These are phyloP conservation scores for Ptychochromis oligacanthus DNA, from an alignment of 2,113 vertebrate species.

Conservation along the genomic window DNA sequence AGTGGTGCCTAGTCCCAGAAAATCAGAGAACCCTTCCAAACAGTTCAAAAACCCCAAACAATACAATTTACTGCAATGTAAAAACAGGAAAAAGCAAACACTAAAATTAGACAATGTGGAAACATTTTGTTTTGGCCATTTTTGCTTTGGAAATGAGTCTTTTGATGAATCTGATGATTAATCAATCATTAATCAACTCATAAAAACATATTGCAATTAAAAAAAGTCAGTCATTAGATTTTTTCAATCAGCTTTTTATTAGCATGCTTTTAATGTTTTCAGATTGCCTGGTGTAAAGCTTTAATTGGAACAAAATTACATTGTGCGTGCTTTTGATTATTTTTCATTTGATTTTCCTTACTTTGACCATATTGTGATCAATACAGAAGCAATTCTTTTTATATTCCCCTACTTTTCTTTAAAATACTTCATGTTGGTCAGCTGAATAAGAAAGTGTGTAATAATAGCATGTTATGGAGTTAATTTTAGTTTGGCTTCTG, in stretches of 20 bases:
- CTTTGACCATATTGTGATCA: neutral
- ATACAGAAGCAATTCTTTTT: neutral
- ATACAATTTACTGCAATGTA: neutral
- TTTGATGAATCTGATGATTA: neutral
- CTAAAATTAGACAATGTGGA: neutral
- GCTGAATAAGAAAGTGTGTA: neutral
- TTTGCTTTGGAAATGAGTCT: neutral
- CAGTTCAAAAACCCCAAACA: fast-evolving
- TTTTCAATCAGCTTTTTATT: neutral
- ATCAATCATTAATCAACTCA: neutral
- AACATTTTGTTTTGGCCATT: neutral
- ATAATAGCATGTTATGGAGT: neutral
- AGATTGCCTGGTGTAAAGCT: neutral
- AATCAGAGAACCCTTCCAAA: neutral
- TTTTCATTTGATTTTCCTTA: neutral
- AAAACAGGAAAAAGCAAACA: neutral
- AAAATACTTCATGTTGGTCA: neutral
- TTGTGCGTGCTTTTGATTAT: neutral
- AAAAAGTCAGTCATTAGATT: neutral
- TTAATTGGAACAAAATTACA: neutral
- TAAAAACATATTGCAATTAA: neutral
- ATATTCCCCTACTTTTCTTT: neutral
- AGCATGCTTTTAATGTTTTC: conserved; percentile 1
- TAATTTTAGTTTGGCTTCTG: conserved; percentile 8
- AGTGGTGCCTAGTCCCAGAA: no score